Evolutionary conservation across 2,797 vertebrate genomes (phyloP).

Genomic region (Dendrocincla tyrannina): DNA sequence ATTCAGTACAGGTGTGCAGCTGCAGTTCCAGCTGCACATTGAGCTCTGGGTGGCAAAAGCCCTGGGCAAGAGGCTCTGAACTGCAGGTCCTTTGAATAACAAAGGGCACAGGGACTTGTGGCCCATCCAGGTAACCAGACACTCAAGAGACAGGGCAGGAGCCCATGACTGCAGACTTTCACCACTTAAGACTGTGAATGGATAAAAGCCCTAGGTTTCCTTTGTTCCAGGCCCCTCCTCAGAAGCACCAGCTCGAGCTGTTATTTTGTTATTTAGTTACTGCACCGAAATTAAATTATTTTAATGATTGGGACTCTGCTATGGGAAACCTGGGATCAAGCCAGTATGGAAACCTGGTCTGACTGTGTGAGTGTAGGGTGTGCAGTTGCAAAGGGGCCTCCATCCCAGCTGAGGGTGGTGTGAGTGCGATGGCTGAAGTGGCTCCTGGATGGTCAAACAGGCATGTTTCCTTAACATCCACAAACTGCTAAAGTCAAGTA

Average conservation of each 20-base stretch:
- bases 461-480: not conserved
- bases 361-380: no score
- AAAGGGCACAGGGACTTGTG: not conserved
- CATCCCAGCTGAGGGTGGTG: not conserved
- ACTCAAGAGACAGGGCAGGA: not conserved
- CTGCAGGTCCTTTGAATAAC: not conserved
- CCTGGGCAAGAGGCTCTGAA: not conserved
- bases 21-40: not conserved
- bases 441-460: accelerated
- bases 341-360: not conserved
- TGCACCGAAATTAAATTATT: not conserved
- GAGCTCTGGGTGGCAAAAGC: not conserved
- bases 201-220: not conserved
- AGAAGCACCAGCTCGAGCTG: accelerated
- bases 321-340: accelerated
- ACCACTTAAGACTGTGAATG: accelerated
- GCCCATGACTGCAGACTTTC: not conserved
- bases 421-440: accelerated
- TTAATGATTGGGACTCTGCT: not conserved
- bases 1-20: not conserved
- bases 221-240: not conserved
- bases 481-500: not conserved
- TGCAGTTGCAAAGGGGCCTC: accelerated
- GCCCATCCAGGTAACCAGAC: not conserved
- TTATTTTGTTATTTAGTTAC: not conserved